Evolutionary conservation across 2,797 vertebrate species (phyloP).

Genomic region (Danio choprae): DNA sequence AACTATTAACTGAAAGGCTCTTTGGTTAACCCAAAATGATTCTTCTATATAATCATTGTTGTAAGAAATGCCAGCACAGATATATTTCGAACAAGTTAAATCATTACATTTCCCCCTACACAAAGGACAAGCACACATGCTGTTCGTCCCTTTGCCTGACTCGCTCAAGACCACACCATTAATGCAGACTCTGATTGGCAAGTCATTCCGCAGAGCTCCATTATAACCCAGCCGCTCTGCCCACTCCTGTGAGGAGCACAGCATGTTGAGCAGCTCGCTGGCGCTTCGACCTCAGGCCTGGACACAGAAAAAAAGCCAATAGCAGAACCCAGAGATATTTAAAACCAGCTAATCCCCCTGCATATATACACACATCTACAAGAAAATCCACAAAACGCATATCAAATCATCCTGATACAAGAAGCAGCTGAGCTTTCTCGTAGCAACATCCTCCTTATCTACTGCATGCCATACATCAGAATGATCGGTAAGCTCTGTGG

Average conservation of each 20-base stretch:
- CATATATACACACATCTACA: constrained; percentile 32
- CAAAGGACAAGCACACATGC: constrained; percentile 17
- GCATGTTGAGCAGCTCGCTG: neutral
- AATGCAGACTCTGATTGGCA: constrained; percentile 24
- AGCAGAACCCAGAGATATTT: constrained; percentile 25
- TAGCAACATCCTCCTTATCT: constrained; percentile 39
- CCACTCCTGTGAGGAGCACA: constrained; percentile 16
- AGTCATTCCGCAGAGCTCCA: constrained; percentile 40
- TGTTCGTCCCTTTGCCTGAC: neutral
- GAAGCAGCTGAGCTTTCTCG: constrained; percentile 1
- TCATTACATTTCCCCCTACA: neutral
- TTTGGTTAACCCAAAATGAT: neutral
- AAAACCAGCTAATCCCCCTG: constrained; percentile 27
- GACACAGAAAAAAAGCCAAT: constrained; percentile 14
- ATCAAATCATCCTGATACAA: constrained; percentile 29
- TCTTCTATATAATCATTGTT: neutral
- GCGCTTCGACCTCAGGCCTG: constrained; percentile 34
- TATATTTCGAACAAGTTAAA: neutral
- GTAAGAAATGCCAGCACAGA: neutral
- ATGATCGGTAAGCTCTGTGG: constrained; percentile 30
- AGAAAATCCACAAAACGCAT: constrained; percentile 37
- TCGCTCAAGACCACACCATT: constrained; percentile 17
- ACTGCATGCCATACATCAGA: constrained; percentile 12
- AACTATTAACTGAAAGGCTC: neutral
- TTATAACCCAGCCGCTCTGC: constrained; percentile 24